Base-by-base conservation (phyloP, 2,113 vertebrate species). In the Neopipo cinnamomea region DNA sequence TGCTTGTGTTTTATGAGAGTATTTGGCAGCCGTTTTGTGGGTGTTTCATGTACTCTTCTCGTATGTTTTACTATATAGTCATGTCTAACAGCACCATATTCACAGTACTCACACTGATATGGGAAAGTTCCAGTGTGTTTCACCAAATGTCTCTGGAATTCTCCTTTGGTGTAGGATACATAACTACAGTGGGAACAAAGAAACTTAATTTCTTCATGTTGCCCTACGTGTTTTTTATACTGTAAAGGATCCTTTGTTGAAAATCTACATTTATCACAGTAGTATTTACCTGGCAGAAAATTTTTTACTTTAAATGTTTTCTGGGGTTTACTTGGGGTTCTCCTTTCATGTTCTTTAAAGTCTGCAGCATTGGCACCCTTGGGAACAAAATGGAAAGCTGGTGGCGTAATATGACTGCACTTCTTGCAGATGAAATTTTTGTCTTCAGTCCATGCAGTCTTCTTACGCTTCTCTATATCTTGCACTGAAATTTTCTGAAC, bases 1-100 rank as follows among this genome's bases (percentile, higher is more conserved):
- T 93, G 96, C 59, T 95, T 96, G 63, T 77, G 91, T 70, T 95
- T 97, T 92, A 88, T 9, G 1, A 35, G 4, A 7, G 74, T 20
- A 91, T 89, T 97, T 89, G 95, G 91, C 4, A 91, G 91, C 11
- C 44, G 82, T 74, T 97, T 88, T 6, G 94, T 91, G 8, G 65
- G 88, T 65, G 97, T 96, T 88, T 97, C 98, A 52, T 99, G 99
- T 14, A 99, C 97, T 72, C 98, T 98, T 79, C 97, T 98, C 0
- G 99, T 98, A 91, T 99, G 99, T 88, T 99, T 99, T 55, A 99
- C 97, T 49, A 99, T 98, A 85, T 99, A 99, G 83, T 99, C 98
- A 55, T 99, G 98, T 62, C 99, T 97, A 91, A 99, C 98, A 15
- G 99, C 99, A 58, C 99, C 99, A 21, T 99, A 99, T 41, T 98